Base-by-base conservation (phyloP, 2,113 vertebrate genomes). In the Myocastor coypus region DNA sequence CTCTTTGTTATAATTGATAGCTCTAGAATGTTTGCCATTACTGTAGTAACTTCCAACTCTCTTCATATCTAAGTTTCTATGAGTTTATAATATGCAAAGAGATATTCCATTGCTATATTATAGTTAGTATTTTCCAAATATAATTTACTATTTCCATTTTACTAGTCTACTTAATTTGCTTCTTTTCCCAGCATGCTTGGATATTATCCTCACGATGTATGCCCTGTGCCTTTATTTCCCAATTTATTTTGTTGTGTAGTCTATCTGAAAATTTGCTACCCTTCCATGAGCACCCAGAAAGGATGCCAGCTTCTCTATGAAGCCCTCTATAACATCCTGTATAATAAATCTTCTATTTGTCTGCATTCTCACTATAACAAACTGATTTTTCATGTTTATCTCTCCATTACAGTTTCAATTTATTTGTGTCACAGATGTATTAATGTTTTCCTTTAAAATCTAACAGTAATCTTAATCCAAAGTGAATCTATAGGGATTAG, bases 341-440 rank as follows among this genome's bases (percentile, higher is more conserved):
- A 68, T 59, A 95, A 94, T 59, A 95, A 88, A 88, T 84, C 11
- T 85, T 30, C 5, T 77, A 52, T 90, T 91, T 10, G 59, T 87
- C 22, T 87, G 17, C 90, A 46, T 66, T 94, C n/a, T 2, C 16
- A 75, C 68, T 86, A 63, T 87, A 94, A 92, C 28, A 86, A 42
- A 96, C 68, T 88, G 73, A 91, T 75, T 91, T 94, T 87, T 96
- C 22, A 88, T 85, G 57, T 91, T 94, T 95, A 19, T 92, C 46
- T 95, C 12, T 83, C 68, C 69, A 87, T 81, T 92, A 92, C 59
- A 92, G 64, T 92, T 92, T 77, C 82, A 78, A 7, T 16, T 77
- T 92, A 61, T 95, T 92, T 88, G 71, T 66, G 30, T 19, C 59
- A 89, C 59, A 66, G 24, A 55, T 2, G 57, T 78, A 93, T 77